Evolutionary conservation across 2,888 invertebrate genomes (phyloP).

Genomic region (Helicoverpa assulta): DNA sequence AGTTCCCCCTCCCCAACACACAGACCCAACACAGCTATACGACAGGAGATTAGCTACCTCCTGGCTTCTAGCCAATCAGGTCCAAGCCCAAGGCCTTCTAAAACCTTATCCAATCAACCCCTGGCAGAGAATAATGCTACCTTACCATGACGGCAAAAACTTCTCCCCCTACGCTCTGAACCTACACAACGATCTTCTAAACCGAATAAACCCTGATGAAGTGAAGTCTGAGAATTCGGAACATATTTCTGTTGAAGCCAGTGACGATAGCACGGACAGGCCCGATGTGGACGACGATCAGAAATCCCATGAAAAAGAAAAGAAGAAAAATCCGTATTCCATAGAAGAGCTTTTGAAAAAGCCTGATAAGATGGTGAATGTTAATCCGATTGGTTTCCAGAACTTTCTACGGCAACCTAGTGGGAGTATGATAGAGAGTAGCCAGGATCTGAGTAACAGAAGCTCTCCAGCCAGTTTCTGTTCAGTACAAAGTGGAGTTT

Average conservation of each 20-base stretch:
- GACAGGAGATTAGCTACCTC: conserved; percentile 89
- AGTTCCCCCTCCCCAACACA: conserved; percentile 79
- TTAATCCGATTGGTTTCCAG: conserved; percentile 79
- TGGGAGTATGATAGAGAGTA: conserved; percentile 88
- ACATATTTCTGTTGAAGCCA: conserved; percentile 89
- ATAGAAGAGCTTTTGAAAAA: conserved; percentile 96
- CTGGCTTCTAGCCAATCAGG: conserved; percentile 89
- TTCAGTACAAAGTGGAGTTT: conserved; percentile 82
- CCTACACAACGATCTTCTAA: conserved; percentile 80
- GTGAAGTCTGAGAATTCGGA: conserved; percentile 84
- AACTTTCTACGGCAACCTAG: conserved; percentile 90
- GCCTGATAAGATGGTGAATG: conserved; percentile 91
- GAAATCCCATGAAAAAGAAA: conserved; percentile 83
- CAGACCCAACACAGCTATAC: conserved; percentile 80
- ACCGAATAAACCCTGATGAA: conserved; percentile 82
- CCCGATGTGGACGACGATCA: conserved; percentile 83
- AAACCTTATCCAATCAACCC: conserved; percentile 89
- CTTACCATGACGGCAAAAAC: conserved; percentile 83
- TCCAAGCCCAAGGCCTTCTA: conserved; percentile 84
- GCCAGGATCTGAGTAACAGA: conserved; percentile 81
- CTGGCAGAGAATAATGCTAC: conserved; percentile 91
- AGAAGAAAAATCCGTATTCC: conserved; percentile 95
- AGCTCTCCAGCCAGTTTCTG: conserved; percentile 87
- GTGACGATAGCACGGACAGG: conserved; percentile 91
- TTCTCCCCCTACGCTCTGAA: conserved; percentile 83